A percentile compares a stretch with the other conserved stretches of the same genome.
Conservation (phyloP, 2,113 vertebrate species). For the Regulus satrapa region DNA sequence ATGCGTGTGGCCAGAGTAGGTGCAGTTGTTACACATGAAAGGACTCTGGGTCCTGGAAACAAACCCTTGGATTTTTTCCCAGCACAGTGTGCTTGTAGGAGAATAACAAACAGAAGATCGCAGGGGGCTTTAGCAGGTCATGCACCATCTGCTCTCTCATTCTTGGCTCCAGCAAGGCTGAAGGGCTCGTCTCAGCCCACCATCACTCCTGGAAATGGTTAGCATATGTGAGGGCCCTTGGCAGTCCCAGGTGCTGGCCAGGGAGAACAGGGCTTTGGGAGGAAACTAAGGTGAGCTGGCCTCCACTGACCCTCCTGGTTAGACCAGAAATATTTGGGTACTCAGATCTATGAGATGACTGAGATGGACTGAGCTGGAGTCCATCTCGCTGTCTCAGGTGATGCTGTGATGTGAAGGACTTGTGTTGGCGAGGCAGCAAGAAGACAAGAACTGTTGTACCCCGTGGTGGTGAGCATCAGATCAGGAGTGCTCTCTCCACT, state of each 20-base stretch:
- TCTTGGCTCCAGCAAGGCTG: neutral
- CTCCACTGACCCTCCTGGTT: neutral
- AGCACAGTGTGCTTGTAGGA: neutral
- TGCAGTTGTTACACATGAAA: conserved; percentile 16
- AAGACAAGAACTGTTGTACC: rapidly evolving
- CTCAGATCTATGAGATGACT: too few species aligned
- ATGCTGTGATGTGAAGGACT: neutral
- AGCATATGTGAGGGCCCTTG: neutral
- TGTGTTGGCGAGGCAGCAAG: neutral
- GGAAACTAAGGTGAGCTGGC: neutral
- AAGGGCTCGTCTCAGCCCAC: conserved; percentile 3
- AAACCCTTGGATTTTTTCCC: conserved; percentile 21
- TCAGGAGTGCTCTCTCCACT: neutral
- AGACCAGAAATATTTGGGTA: neutral
- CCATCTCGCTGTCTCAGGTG: rapidly evolving
- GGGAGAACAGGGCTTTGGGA: neutral
- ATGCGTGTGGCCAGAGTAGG: neutral
- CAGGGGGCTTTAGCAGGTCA: conserved; percentile 17
- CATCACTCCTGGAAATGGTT: neutral
- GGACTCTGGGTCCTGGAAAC: neutral
- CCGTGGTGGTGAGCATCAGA: neutral
- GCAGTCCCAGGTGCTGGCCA: neutral
- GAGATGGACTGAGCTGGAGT: neutral
- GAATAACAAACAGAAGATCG: conserved; percentile 49
- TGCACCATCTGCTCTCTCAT: conserved; percentile 26